Evolutionary conservation across 2,113 vertebrate genomes (phyloP).

Genomic region (Xenopus borealis): DNA sequence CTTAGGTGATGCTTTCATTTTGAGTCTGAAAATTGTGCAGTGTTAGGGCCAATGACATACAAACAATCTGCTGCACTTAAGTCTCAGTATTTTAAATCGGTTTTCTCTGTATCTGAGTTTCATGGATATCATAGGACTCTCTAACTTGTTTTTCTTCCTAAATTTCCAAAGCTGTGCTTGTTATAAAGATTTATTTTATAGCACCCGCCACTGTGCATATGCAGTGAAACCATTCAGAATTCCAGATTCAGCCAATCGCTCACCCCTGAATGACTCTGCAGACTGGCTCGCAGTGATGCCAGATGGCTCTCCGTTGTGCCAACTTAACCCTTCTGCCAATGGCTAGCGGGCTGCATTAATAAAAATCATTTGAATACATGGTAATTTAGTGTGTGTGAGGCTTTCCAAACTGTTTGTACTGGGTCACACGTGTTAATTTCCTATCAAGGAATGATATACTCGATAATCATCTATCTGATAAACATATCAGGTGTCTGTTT

Average conservation of each 20-base stretch:
- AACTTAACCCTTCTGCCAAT: slow-evolving; percentile 36
- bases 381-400: slow-evolving; percentile 28
- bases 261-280: slow-evolving; percentile 19
- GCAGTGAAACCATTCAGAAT: slow-evolving; percentile 29
- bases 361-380: slow-evolving; percentile 42
- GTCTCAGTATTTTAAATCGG: too few relatives aligned
- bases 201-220: slow-evolving; percentile 28
- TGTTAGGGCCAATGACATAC: too few relatives aligned
- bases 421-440: slow-evolving; percentile 4
- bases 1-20: too few relatives aligned
- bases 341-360: slow-evolving; percentile 37
- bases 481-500: too few relatives aligned
- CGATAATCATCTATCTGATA: too few relatives aligned
- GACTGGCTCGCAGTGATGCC: slow-evolving; percentile 24
- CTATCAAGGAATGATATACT: too few relatives aligned
- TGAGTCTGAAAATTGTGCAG: too few relatives aligned
- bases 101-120: too few relatives aligned
- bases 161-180: background rate
- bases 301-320: slow-evolving; percentile 39
- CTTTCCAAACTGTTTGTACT: slow-evolving; percentile 1
- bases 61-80: too few relatives aligned
- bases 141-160: too few relatives aligned
- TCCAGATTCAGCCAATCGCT: slow-evolving; percentile 8
- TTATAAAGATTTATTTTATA: slow-evolving; percentile 25
- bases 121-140: too few relatives aligned